Conservation (phyloP, 2,888 invertebrate species). For the Chromoteleia sp. region DNA sequence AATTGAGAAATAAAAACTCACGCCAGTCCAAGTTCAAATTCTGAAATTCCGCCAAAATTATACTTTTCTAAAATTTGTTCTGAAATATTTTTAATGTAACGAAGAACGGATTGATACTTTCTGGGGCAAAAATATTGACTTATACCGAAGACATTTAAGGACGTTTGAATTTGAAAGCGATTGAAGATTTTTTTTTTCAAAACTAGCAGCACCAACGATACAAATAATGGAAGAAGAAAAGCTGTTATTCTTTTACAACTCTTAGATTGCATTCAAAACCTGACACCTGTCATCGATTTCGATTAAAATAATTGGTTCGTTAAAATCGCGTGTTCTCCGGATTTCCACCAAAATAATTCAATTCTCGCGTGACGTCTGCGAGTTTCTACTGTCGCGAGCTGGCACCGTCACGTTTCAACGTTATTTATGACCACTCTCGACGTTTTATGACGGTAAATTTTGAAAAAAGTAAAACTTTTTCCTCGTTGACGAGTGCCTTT, state of each 20-base stretch:
- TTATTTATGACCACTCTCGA: slow-evolving; percentile 44
- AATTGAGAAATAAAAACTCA: too few species aligned
- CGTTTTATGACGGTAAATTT: slow-evolving; percentile 37
- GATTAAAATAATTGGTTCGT: slow-evolving; percentile 53
- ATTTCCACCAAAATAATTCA: slow-evolving; percentile 48
- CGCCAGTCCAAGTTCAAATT: too few species aligned
- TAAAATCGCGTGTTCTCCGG: slow-evolving; percentile 39
- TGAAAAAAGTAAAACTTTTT: background rate
- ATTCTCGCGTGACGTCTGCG: slow-evolving; percentile 54
- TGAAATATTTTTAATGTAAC: too few species aligned
- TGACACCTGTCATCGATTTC: slow-evolving; percentile 25
- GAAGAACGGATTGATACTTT: too few species aligned
- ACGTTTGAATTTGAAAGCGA: too few species aligned
- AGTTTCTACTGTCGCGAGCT: slow-evolving; percentile 51
- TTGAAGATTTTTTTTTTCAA: too few species aligned
- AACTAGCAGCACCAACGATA: too few species aligned
- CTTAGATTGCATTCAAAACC: background rate
- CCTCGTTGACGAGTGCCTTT: slow-evolving; percentile 31
- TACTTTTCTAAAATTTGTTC: too few species aligned
- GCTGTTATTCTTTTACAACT: background rate
- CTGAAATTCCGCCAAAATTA: too few species aligned
- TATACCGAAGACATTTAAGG: too few species aligned
- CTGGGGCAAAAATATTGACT: too few species aligned
- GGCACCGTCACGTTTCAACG: slow-evolving; percentile 45
- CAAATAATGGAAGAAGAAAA: background rate